Percentiles rank a stretch among this genome's conserved stretches.
Evolutionary conservation across 2,888 invertebrate genomes (phyloP).

Genomic region (Leptopilina syphax): DNA sequence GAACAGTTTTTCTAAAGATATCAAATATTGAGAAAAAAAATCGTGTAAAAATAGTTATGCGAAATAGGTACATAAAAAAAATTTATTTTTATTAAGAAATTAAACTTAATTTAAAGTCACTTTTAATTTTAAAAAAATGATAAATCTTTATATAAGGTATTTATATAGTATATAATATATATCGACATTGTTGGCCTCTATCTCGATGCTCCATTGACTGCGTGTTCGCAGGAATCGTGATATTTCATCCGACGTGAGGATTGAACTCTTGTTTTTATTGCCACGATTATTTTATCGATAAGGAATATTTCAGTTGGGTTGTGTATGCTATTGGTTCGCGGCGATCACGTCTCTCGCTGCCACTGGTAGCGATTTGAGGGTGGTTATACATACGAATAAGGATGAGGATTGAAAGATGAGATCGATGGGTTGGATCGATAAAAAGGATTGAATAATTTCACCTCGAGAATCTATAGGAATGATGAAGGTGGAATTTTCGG

Average conservation of each 20-base stretch:
- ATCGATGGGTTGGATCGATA: conserved; percentile 36
- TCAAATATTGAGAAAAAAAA: no score
- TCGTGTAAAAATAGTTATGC: no score
- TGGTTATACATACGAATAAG: background rate
- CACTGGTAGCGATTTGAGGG: conserved; percentile 28
- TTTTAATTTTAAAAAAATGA: no score
- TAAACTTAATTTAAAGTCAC: no score
- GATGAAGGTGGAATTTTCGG: conserved; percentile 26
- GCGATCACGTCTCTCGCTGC: conserved; percentile 22
- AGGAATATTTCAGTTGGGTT: conserved; percentile 17
- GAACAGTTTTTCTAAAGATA: no score
- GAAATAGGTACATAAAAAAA: no score
- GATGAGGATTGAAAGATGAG: conserved; percentile 19
- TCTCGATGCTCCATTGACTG: background rate
- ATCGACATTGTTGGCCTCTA: background rate
- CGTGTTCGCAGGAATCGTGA: conserved; percentile 12
- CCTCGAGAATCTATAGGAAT: conserved; percentile 26
- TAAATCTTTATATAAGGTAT: no score
- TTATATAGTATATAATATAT: no score
- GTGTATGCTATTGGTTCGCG: conserved; percentile 23
- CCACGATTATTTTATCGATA: conserved; percentile 20
- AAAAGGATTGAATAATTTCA: conserved; percentile 38
- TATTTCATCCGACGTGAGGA: conserved; percentile 36
- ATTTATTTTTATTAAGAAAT: no score
- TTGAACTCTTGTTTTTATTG: conserved; percentile 25